Conservation (phyloP, 1,140 invertebrate species). For the Hestina assimilis region DNA sequence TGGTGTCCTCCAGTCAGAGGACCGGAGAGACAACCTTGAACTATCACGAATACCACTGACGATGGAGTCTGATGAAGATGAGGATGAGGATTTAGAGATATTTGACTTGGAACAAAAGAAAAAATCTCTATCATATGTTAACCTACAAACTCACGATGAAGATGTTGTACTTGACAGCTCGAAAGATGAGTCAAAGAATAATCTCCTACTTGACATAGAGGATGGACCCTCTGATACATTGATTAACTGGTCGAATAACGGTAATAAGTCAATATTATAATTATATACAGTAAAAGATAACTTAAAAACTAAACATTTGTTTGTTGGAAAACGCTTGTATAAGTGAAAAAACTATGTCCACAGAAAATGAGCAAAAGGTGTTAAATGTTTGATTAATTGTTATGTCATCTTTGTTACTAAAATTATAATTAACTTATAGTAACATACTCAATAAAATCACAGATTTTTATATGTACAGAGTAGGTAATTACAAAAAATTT, state of each 20-base stretch:
- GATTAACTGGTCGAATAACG: slow-evolving; percentile 64
- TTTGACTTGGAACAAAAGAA: slow-evolving; percentile 71
- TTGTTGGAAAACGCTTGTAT: no score
- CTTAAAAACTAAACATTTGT: no score
- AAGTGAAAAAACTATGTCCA: no score
- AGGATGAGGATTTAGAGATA: slow-evolving; percentile 70
- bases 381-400: no score
- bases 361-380: no score
- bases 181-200: slow-evolving; percentile 51
- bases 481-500: no score
- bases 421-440: no score
- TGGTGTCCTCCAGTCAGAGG: slow-evolving; percentile 65
- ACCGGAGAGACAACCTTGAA: slow-evolving; percentile 61
- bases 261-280: slow-evolving; percentile 70
- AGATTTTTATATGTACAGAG: no score
- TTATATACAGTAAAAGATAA: background rate
- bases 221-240: slow-evolving; percentile 54
- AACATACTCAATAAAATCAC: no score
- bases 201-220: slow-evolving; percentile 65
- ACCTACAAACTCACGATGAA: slow-evolving; percentile 58
- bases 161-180: slow-evolving; percentile 49
- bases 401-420: no score
- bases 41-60: slow-evolving; percentile 62
- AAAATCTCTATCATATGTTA: slow-evolving; percentile 67
- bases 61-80: slow-evolving; percentile 71